A percentile compares a stretch with the other conserved stretches of the same genome.
phyloP scores from a whole-genome alignment of 2,888 invertebrate genomes.

The Bellardia bayeri region DNA sequence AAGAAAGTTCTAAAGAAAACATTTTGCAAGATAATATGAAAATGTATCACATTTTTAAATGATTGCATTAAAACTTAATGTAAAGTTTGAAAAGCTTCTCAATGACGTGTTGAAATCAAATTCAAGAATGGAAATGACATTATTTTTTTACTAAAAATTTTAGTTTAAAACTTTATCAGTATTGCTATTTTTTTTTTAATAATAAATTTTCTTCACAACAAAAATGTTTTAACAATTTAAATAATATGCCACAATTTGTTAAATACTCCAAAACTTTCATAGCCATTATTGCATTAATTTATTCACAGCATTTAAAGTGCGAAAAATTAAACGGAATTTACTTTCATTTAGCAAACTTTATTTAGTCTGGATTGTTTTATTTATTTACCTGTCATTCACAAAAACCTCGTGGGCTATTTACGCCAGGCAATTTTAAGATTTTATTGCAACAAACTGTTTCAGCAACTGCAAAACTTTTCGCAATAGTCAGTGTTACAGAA shows the following conservation, averaged over 20 bases:
- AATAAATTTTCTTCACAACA: too few relatives aligned
- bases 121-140: too few relatives aligned
- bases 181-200: too few relatives aligned
- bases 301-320: not conserved
- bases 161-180: too few relatives aligned
- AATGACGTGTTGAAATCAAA: too few relatives aligned
- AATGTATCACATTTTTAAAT: not conserved
- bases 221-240: too few relatives aligned
- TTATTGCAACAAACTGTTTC: slow-evolving; percentile 30
- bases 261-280: not conserved
- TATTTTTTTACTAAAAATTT: too few relatives aligned
- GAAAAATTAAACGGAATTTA: not conserved
- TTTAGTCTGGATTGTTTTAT: not conserved
- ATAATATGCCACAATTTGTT: too few relatives aligned
- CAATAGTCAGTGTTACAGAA: slow-evolving; percentile 12
- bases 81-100: too few relatives aligned
- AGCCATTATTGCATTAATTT: not conserved
- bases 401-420: too few relatives aligned
- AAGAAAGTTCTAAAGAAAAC: not conserved
- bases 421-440: slow-evolving; percentile 24
- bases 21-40: not conserved
- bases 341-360: not conserved
- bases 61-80: too few relatives aligned
- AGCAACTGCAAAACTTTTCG: slow-evolving; percentile 21
- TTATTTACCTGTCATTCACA: not conserved